These are phyloP conservation scores for Drosophila rufa DNA, from an alignment of 1,140 invertebrate genomes.

Conservation along the genomic window DNA sequence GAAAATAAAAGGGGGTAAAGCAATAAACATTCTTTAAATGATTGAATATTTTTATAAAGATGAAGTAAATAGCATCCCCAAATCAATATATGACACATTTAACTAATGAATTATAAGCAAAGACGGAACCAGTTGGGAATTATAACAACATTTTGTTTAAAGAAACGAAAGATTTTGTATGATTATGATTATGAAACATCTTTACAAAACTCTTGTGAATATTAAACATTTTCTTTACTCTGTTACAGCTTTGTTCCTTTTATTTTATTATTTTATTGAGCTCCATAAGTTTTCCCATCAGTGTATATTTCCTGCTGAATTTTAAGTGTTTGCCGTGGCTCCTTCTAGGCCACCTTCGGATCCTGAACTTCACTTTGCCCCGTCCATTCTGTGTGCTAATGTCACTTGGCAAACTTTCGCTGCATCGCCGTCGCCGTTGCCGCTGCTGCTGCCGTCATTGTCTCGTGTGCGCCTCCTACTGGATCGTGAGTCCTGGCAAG, in stretches of 20 bases:
- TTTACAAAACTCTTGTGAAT: background rate
- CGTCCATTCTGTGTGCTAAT: conserved; percentile 67
- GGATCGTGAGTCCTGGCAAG: conserved; percentile 21
- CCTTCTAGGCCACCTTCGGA: conserved; percentile 43
- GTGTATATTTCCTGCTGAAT: conserved; percentile 35
- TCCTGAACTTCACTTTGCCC: conserved; percentile 8
- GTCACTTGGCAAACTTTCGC: conserved; percentile 80
- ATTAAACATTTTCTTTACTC: background rate
- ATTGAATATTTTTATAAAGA: too few relatives aligned
- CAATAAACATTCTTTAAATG: background rate
- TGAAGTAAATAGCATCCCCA: too few relatives aligned
- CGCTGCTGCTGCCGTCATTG: conserved; percentile 13
- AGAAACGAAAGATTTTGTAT: too few relatives aligned
- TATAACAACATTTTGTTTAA: too few relatives aligned
- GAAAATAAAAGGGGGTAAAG: background rate
- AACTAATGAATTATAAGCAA: too few relatives aligned
- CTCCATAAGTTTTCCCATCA: background rate
- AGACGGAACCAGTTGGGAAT: too few relatives aligned
- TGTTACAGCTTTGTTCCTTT: conserved; percentile 1
- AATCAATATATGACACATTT: too few relatives aligned
- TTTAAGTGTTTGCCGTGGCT: conserved; percentile 48
- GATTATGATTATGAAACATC: too few relatives aligned
- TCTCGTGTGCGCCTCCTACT: conserved; percentile 27
- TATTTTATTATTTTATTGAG: background rate
- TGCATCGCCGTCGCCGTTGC: conserved; percentile 28